Base-by-base conservation (phyloP, 2,113 vertebrate species). In the Apodemus speciosus region DNA sequence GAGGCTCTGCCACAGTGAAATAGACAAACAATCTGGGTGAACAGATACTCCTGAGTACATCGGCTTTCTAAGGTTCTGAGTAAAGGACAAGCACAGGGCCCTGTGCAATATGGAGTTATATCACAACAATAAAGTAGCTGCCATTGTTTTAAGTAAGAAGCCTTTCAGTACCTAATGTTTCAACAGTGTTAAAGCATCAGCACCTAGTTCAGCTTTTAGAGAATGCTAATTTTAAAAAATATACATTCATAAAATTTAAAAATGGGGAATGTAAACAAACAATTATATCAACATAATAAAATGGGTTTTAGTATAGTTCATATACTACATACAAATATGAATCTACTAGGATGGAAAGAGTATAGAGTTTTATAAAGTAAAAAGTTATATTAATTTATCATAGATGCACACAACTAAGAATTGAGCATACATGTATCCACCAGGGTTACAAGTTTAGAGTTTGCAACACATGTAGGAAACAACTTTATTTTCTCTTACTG, bases 181-280 rank as follows among this genome's bases (percentile, higher is more conserved):
- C 76, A 18, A 49, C 18, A 68, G 56, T 85, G 1, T 83, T 14
- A 68, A 68, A 83, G 72, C 0, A 51, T 66, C 38, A 35, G 11
- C 35, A 88, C 13, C 18, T 81, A 68, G 80, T 72, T 94, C 91
- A 81, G 35, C 46, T 53, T 92, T 92, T 94, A 8, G 51, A 95
- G 46, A 86, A 75, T 49, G 40, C 15, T 80, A 18, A 66, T 77
- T 92, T 85, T 40, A 69, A 20, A 76, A 84, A 38, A 6, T 38
- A 43, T 9, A 43, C 38, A 80, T 79, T 83, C 75, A 68, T 43
- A 43, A 86, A 72, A 68, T 30, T 30, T 64, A 30, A 85, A 64
- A 85, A 68, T 73, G 76, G 86, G 16, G 71, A 85, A 62, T 51
- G 72, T 69, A 73, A 88, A 93, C 18, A 16, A 66, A 14, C 30